Percentiles rank a stretch among this genome's conserved stretches.
Evolutionary conservation across 2,113 vertebrate species (phyloP).

Genomic region (Eolophus roseicapilla): DNA sequence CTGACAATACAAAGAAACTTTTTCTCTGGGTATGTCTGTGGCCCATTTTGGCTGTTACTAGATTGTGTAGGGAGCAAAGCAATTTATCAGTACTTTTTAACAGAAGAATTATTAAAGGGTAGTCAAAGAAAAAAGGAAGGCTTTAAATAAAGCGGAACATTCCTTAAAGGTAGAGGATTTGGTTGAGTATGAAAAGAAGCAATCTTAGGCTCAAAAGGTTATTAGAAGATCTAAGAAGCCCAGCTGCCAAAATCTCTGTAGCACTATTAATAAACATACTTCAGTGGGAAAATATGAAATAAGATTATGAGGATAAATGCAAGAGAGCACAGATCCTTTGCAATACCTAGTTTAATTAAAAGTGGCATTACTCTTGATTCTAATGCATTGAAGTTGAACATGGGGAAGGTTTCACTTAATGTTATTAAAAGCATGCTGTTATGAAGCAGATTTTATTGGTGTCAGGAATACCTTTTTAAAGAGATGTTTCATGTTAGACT

Average conservation of each 20-base stretch:
- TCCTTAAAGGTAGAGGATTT: constrained; percentile 47
- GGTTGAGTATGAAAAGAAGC: constrained; percentile 35
- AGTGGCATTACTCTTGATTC: neutral
- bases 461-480: neutral
- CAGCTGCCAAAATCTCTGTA: neutral
- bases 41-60: neutral
- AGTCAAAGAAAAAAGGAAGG: constrained; percentile 28
- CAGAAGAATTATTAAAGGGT: neutral
- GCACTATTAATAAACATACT: constrained; percentile 8
- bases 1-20: neutral
- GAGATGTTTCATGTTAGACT: neutral
- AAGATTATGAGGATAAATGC: constrained; percentile 15
- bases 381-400: neutral
- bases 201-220: constrained; percentile 36
- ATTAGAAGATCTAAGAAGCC: constrained; percentile 30
- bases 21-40: neutral
- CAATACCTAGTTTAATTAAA: constrained; percentile 52
- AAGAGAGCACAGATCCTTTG: neutral
- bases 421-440: constrained; percentile 22
- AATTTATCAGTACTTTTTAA: constrained; percentile 8
- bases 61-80: neutral
- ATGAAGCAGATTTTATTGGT: neutral
- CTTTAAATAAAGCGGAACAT: constrained; percentile 24
- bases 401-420: neutral
- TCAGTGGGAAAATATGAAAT: constrained; percentile 23